Base-by-base conservation (phyloP, 2,888 invertebrate genomes). In the Parnassius glacialis region DNA sequence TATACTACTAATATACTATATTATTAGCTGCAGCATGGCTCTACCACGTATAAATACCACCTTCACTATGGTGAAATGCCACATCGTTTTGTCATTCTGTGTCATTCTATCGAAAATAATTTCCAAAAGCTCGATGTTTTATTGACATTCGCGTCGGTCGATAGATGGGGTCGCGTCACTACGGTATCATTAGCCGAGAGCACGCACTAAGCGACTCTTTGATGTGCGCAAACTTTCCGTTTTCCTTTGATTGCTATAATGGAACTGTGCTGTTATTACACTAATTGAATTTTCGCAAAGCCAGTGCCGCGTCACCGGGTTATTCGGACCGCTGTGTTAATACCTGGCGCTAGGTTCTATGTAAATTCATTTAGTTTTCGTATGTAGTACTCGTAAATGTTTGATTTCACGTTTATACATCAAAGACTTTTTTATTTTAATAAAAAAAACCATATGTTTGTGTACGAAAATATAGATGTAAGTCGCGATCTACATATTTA, bases 181-280 rank as follows among this genome's bases (percentile, higher is more conserved):
- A 71, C 74, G 75, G 76, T 78, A 77, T 80, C 81, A 84, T 81
- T 82, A 85, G 79, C 77, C 65, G 61, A 45, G 61, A 67, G 74
- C 74, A 75, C 77, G 78, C 84, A 84, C 83, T 86, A 84, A 87
- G 80, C 85, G 85, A 79, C 80, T 83, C 87, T 88, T 88, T 87
- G 87, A 87, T 85, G 85, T 87, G 76, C 80, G 78, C 85, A 84
- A 87, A 87, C 86, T 87, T 89, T 85, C 81, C 62, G 83, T 80
- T 84, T 86, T 84, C 86, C 87, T 88, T 87, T 87, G 87, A 89
- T 88, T 87, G 87, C 79, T 76, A 81, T 89, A 87, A 88, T 87
- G 88, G 87, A 85, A 82, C 84, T 83, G 84, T 83, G 79, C 79
- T 83, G 85, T 87, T 89, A 88, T 87, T 89, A 89, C 81, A 80